These are phyloP conservation scores for Phoenicopterus ruber DNA, from an alignment of 2,113 vertebrate species.

Conservation along the genomic window DNA sequence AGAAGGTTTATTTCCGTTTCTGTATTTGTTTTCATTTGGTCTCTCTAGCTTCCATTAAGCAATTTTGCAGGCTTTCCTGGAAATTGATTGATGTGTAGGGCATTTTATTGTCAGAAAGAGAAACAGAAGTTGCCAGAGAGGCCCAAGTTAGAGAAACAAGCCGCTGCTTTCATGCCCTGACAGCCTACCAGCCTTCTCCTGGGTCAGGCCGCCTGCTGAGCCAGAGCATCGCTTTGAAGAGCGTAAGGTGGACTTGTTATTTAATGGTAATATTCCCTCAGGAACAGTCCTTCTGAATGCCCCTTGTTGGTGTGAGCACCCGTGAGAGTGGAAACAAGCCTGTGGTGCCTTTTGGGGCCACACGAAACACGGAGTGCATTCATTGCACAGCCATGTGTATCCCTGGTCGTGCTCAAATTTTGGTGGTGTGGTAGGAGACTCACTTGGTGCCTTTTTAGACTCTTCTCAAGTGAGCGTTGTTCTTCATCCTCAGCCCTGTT, in stretches of 20 bases:
- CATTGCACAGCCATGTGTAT: background rate
- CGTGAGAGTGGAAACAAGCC: background rate
- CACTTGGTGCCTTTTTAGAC: background rate
- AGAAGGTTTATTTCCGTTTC: background rate
- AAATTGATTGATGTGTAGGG: background rate
- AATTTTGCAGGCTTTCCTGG: background rate
- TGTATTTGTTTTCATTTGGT: conserved; percentile 6
- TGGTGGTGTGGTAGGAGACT: background rate
- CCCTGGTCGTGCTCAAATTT: background rate
- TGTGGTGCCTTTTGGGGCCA: background rate
- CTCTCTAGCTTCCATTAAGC: background rate
- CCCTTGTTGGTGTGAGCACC: background rate
- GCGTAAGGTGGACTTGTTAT: background rate
- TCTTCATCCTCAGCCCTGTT: background rate
- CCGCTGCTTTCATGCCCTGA: background rate
- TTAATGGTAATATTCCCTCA: background rate
- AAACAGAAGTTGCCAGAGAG: background rate
- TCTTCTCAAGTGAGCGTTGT: accelerated
- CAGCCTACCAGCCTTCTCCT: background rate
- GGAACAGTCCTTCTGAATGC: background rate
- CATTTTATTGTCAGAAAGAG: background rate
- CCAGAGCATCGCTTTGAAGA: background rate
- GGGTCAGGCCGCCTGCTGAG: background rate
- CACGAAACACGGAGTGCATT: background rate
- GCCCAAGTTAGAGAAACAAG: background rate